A percentile compares a stretch with the other conserved stretches of the same genome.
Conservation (phyloP, 1,140 invertebrate species). For the Oedothorax gibbosus region DNA sequence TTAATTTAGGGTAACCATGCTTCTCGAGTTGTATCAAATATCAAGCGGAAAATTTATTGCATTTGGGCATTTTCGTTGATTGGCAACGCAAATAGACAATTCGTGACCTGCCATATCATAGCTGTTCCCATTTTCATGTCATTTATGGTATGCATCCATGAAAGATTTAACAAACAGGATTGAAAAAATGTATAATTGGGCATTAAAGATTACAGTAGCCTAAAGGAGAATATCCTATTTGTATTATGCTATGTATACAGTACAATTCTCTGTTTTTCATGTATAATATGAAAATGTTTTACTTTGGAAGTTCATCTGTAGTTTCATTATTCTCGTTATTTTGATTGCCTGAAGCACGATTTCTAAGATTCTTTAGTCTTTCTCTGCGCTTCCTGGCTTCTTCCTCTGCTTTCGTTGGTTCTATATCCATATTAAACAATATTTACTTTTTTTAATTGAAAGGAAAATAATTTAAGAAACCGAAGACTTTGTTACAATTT, state of each 20-base stretch:
- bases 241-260: too few relatives aligned
- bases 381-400: constrained; percentile 84
- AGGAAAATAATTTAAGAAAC: not conserved
- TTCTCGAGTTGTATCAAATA: too few relatives aligned
- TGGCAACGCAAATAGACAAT: too few relatives aligned
- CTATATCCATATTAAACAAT: constrained; percentile 35
- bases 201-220: not conserved
- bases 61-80: too few relatives aligned
- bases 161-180: too few relatives aligned
- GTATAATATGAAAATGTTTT: constrained; percentile 30
- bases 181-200: not conserved
- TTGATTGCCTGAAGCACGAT: constrained; percentile 61
- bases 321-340: constrained; percentile 63
- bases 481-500: not conserved
- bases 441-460: not conserved
- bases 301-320: constrained; percentile 51
- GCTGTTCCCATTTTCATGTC: too few relatives aligned
- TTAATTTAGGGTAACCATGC: too few relatives aligned
- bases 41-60: too few relatives aligned
- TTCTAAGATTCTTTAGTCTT: constrained; percentile 76
- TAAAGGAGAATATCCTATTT: not conserved
- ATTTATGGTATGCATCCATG: too few relatives aligned
- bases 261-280: too few relatives aligned
- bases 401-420: constrained; percentile 74
- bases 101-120: too few relatives aligned